These are phyloP conservation scores for Mormyrus hasselquistii DNA, from an alignment of 2,797 vertebrate genomes.

Conservation along the genomic window DNA sequence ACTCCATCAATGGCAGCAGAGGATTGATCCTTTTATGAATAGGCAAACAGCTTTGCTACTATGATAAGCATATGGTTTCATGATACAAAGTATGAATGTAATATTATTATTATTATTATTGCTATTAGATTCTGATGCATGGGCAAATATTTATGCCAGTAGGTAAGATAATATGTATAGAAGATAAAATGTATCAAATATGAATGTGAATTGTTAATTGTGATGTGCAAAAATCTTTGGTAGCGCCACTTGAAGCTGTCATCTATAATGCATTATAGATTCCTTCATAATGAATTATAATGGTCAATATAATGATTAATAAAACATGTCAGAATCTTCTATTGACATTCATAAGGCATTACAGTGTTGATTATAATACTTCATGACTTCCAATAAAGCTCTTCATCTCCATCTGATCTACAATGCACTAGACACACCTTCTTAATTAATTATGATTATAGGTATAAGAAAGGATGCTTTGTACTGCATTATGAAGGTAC, in stretches of 20 bases:
- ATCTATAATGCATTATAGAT: background rate
- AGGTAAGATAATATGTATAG: background rate
- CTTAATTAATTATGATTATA: background rate
- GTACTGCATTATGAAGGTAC: background rate
- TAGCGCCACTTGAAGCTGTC: background rate
- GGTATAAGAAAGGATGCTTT: background rate
- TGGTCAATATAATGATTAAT: background rate
- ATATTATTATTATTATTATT: background rate
- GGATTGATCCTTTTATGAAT: slow-evolving; percentile 24
- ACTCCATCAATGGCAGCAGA: slow-evolving; percentile 9
- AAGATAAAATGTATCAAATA: background rate
- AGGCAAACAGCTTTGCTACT: background rate
- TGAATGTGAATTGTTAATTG: background rate
- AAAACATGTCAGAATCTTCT: background rate
- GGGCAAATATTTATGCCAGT: background rate
- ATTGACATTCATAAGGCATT: background rate
- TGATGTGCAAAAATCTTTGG: background rate
- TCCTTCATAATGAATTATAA: background rate
- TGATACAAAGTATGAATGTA: background rate
- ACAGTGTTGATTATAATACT: background rate
- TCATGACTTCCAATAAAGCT: background rate
- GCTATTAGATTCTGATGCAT: background rate
- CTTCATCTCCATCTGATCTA: background rate
- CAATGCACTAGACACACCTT: background rate
- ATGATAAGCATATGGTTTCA: slow-evolving; percentile 25